Conservation (phyloP, 2,888 invertebrate genomes). For the Pseudococcus longispinus region DNA sequence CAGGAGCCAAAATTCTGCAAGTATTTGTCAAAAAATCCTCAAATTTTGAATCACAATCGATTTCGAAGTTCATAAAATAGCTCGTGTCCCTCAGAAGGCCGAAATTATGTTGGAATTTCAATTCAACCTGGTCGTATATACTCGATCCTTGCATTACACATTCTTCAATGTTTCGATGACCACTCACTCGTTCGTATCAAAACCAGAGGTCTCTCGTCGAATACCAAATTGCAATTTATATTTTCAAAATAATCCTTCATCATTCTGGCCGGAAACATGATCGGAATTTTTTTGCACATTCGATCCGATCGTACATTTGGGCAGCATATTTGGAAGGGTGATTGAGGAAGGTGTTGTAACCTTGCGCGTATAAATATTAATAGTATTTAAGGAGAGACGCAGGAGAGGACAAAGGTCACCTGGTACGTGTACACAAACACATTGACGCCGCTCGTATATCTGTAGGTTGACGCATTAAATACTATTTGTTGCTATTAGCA, state of each 20-base stretch:
- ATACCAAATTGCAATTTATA: background rate
- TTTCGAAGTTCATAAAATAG: background rate
- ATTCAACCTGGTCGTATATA: background rate
- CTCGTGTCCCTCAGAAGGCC: background rate
- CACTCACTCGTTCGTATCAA: background rate
- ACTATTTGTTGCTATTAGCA: slow-evolving; percentile 39
- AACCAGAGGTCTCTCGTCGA: background rate
- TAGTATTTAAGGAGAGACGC: background rate
- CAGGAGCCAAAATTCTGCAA: too few species aligned
- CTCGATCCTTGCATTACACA: background rate
- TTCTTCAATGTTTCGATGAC: background rate
- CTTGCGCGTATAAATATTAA: background rate
- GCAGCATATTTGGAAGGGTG: background rate
- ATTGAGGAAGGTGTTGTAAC: slow-evolving; percentile 2
- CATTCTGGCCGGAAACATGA: background rate
- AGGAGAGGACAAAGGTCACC: background rate
- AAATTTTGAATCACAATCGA: background rate
- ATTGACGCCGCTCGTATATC: background rate
- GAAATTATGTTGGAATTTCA: too few species aligned
- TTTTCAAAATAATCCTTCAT: background rate
- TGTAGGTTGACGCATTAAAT: background rate
- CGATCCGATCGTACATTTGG: background rate
- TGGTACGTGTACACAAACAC: background rate
- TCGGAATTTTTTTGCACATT: background rate
- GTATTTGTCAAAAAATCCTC: too few species aligned